Evolutionary conservation across 2,888 invertebrate genomes (phyloP).

Genomic region (Tiliacea aurago): DNA sequence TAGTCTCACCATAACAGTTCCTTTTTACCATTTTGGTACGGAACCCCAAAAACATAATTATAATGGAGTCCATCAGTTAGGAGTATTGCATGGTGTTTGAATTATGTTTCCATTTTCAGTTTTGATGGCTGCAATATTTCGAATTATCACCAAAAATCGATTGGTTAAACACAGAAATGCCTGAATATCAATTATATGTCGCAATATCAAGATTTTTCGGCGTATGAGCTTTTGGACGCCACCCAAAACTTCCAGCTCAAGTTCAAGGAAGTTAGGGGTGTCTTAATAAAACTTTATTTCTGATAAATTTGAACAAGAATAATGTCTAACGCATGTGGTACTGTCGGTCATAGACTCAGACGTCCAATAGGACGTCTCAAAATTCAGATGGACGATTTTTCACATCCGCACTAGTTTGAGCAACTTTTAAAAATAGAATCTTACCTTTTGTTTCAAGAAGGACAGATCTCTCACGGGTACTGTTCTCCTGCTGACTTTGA

Average conservation of each 20-base stretch:
- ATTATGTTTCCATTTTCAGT: no score
- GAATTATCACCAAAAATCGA: no score
- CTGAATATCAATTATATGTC: no score
- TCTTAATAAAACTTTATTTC: neutral
- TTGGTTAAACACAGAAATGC: no score
- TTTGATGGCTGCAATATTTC: no score
- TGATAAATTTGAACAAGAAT: neutral
- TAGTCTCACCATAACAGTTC: no score
- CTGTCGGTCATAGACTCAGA: no score
- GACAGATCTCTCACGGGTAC: conserved; percentile 93
- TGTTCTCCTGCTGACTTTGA: conserved; percentile 92
- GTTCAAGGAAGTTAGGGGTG: neutral
- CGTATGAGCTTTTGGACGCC: neutral
- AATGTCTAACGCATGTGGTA: neutral
- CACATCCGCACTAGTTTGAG: neutral
- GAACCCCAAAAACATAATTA: no score
- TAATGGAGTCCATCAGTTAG: neutral
- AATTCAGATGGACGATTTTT: neutral
- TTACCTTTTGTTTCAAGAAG: conserved; percentile 92
- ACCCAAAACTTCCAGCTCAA: neutral
- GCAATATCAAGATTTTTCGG: neutral
- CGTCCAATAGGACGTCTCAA: neutral
- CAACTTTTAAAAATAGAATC: neutral
- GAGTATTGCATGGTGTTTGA: neutral
- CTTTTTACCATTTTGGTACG: no score